A percentile compares a stretch with the other conserved stretches of the same genome.
Conservation (phyloP, 2,797 vertebrate species). For the Sandelia bainsii region DNA sequence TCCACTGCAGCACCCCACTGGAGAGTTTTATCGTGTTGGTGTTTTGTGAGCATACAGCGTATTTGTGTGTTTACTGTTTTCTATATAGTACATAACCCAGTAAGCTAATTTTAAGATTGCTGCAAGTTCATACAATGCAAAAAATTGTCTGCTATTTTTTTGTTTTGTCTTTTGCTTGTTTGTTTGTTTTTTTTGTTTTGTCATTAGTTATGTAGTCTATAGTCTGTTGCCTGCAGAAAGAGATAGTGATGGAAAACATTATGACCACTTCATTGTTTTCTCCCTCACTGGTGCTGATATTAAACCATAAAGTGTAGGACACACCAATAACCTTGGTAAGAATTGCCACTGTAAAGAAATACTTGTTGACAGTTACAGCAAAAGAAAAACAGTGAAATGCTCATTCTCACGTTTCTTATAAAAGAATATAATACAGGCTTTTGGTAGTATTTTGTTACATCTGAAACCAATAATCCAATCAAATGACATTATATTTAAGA, state of each 20-base stretch:
- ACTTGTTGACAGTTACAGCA: constrained; percentile 11
- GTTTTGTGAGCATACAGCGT: constrained; percentile 28
- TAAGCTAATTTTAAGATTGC: constrained; percentile 45
- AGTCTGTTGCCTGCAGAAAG: constrained; percentile 87
- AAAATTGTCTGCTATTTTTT: not conserved
- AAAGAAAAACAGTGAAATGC: constrained; percentile 12
- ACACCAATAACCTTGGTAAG: constrained; percentile 74
- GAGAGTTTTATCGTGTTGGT: constrained; percentile 62
- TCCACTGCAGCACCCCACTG: constrained; percentile 61
- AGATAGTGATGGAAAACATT: constrained; percentile 83
- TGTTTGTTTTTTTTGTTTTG: too few species aligned
- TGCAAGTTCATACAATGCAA: constrained; percentile 46
- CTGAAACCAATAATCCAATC: not conserved
- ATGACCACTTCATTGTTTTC: constrained; percentile 77
- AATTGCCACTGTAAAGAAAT: constrained; percentile 38
- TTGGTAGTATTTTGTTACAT: not conserved
- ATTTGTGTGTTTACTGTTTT: constrained; percentile 18
- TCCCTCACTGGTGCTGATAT: constrained; percentile 80
- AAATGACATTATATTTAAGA: not conserved
- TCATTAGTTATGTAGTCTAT: constrained; percentile 85
- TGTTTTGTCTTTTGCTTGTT: too few species aligned
- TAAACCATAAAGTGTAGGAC: constrained; percentile 82
- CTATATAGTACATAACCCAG: constrained; percentile 28
- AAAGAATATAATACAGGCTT: not conserved
- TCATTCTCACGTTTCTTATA: not conserved